These are phyloP conservation scores for Aphis craccivora DNA, from an alignment of 1,140 invertebrate species.

Conservation along the genomic window DNA sequence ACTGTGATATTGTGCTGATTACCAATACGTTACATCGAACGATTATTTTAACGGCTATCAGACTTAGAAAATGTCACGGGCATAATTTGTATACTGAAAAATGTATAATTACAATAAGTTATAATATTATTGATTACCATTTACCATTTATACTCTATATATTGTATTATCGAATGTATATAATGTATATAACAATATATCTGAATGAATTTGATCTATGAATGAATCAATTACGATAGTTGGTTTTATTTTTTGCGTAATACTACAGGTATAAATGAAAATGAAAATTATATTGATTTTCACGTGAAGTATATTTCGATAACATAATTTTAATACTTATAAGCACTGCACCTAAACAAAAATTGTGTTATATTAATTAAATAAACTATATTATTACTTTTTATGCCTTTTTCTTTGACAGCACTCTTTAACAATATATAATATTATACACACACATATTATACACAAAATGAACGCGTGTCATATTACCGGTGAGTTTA, in stretches of 20 bases:
- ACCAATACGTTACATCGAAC: neutral
- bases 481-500: conserved; percentile 37
- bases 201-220: no score
- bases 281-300: neutral
- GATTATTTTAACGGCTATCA: neutral
- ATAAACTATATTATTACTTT: conserved; percentile 1
- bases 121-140: neutral
- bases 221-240: neutral
- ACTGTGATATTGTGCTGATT: neutral
- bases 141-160: neutral
- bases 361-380: no score
- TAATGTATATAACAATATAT: no score
- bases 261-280: neutral
- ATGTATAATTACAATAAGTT: neutral
- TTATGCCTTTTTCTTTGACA: conserved; percentile 14
- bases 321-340: neutral
- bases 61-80: neutral
- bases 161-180: no score
- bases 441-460: neutral
- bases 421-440: neutral
- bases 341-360: neutral
- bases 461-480: conserved; percentile 5
- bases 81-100: neutral
- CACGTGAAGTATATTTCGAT: neutral
- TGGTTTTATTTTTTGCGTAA: neutral